Evolutionary conservation across 2,113 vertebrate genomes (phyloP), one percentile per base, ranked within the genome.

Genomic region (Xiphophorus couchianus): DNA sequence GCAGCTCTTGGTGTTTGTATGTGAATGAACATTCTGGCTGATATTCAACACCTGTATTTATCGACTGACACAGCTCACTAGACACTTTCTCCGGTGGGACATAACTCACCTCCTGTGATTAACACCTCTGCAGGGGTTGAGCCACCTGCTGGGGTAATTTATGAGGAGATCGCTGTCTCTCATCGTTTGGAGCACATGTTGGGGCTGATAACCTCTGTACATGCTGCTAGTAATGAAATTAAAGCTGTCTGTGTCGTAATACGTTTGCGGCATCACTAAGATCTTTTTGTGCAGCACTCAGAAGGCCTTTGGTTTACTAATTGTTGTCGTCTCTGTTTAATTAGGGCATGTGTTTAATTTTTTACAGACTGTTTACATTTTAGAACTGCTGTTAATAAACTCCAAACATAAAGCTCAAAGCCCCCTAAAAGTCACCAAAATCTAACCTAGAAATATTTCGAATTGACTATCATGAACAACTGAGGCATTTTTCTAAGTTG

Each of bases 11-110:
- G 62, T 48, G 31, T 61, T 88, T 76, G 66, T 74, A 80, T 85
- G 71, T 79, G 80, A 88, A 86, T 85, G 71, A 86, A 60, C 84
- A 83, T 31, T 60, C 70, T 30, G 72, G 35, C 74, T 44, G 77
- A 81, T 86, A 77, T 88, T 76, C 44, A 73, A 69, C 85, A 80
- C 48, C 27, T 60, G 82, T 81, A 67, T 2, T 80, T 80, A 87
- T 84, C 63, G 69, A 73, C 69, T 66, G 69, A 71, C 81, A 83
- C 77, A 62, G 73, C 27, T 79, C 60, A 39, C 76, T 66, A 15
- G 79, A 63, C 54, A 13, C 74, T 29, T 9, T 33, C 62, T 3
- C 39, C 31, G 9, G 31, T 11, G 44, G 31, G 73, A 12, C 76
- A 19, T 9, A 25, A 69, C 68, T 69, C 68, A 63, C 48, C 39